phyloP scores from a whole-genome alignment of 1,140 invertebrate species.

The Dufourea novaeangliae region DNA sequence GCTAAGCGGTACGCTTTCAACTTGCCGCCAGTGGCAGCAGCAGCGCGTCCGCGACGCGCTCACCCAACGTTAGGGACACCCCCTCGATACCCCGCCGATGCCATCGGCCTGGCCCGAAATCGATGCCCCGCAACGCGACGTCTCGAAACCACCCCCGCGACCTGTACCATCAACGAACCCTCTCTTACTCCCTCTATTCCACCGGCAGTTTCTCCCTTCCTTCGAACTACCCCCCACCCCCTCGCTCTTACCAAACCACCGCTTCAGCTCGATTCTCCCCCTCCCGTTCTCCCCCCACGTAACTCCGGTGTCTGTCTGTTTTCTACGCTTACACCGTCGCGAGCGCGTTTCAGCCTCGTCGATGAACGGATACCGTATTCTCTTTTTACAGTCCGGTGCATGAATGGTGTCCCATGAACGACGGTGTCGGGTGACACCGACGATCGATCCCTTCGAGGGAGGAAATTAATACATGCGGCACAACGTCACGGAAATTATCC shows the following conservation, averaged over 20 bases:
- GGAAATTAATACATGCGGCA: constrained; percentile 29
- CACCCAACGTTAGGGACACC: constrained; percentile 53
- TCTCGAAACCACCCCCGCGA: constrained; percentile 69
- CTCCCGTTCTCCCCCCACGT: neutral
- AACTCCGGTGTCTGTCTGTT: neutral
- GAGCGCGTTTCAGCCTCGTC: constrained; percentile 2
- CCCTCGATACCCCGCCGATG: constrained; percentile 61
- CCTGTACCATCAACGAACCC: constrained; percentile 58
- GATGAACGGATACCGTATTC: constrained; percentile 45
- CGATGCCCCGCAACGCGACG: constrained; percentile 66
- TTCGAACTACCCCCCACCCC: too few relatives aligned
- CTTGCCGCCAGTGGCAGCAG: constrained; percentile 25
- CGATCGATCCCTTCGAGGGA: constrained; percentile 44
- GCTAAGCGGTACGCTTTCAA: constrained; percentile 10
- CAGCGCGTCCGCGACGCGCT: constrained; percentile 54
- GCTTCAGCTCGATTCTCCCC: too few relatives aligned
- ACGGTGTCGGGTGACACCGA: constrained; percentile 30
- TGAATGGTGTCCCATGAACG: constrained; percentile 44
- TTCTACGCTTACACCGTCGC: constrained; percentile 32
- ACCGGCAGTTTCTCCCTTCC: neutral
- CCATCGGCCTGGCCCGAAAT: constrained; percentile 67
- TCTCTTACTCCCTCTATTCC: constrained; percentile 27
- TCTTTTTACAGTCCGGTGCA: constrained; percentile 41
- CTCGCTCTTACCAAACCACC: too few relatives aligned
- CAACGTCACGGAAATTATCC: constrained; percentile 20